Evolutionary conservation across 2,797 vertebrate genomes (phyloP).

Genomic region (Rhinogobio ventralis): DNA sequence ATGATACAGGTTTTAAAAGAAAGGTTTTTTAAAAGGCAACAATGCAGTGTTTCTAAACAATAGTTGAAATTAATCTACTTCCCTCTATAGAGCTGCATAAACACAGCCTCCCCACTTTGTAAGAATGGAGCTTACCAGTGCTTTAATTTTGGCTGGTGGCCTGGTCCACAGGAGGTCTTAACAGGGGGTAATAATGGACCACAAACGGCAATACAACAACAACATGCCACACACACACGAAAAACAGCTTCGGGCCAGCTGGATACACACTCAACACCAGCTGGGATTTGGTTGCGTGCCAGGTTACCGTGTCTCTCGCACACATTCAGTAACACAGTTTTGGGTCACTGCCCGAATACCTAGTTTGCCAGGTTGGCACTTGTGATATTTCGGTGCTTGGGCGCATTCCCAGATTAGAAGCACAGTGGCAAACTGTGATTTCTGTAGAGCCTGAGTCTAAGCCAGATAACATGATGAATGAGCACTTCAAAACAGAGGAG

Average conservation of each 20-base stretch:
- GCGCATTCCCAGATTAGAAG: slow-evolving; percentile 59
- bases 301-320: slow-evolving; percentile 47
- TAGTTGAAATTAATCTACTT: background rate
- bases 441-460: slow-evolving; percentile 51
- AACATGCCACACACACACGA: slow-evolving; percentile 77
- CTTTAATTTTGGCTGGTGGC: slow-evolving; percentile 78
- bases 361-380: slow-evolving; percentile 50
- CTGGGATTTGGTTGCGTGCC: slow-evolving; percentile 63
- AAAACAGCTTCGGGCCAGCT: slow-evolving; percentile 82
- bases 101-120: slow-evolving; percentile 52
- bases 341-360: slow-evolving; percentile 76
- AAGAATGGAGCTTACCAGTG: slow-evolving; percentile 67
- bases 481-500: slow-evolving; percentile 48
- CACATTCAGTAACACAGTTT: slow-evolving; percentile 65
- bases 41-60: slow-evolving; percentile 29
- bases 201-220: slow-evolving; percentile 77
- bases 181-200: slow-evolving; percentile 80
- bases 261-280: slow-evolving; percentile 70
- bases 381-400: slow-evolving; percentile 53
- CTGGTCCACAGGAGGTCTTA: slow-evolving; percentile 70
- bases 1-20: background rate
- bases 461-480: slow-evolving; percentile 58
- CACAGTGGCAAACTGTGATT: slow-evolving; percentile 56
- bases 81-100: background rate
- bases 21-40: background rate